These are phyloP conservation scores for Pasiphila rectangulata DNA, from an alignment of 2,888 invertebrate species.

Conservation along the genomic window DNA sequence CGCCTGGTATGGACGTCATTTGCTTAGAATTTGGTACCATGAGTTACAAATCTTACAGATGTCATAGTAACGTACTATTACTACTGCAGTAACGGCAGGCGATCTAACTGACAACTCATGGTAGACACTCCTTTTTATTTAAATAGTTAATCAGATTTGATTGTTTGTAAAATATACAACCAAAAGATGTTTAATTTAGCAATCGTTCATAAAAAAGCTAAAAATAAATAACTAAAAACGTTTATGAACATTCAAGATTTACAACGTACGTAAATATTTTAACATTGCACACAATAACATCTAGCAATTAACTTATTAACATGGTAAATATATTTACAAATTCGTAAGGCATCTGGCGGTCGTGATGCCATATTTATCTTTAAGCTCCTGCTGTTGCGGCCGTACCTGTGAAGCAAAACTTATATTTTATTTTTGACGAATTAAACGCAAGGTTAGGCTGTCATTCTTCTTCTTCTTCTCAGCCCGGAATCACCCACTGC, in stretches of 20 bases:
- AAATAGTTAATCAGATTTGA: background rate
- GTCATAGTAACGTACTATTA: no score
- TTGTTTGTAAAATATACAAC: background rate
- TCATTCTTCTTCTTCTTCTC: no score
- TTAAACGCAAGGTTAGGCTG: no score
- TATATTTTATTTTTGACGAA: no score
- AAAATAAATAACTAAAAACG: constrained; percentile 6
- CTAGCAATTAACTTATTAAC: constrained; percentile 36
- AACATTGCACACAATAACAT: constrained; percentile 39
- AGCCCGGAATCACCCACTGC: no score
- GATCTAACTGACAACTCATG: no score
- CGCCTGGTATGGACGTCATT: no score
- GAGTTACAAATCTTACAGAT: no score
- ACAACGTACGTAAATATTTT: constrained; percentile 23
- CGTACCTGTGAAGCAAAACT: constrained; percentile 10
- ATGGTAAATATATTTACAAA: constrained; percentile 47
- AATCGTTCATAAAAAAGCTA: background rate
- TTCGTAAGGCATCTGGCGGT: constrained; percentile 45
- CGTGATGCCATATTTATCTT: constrained; percentile 9
- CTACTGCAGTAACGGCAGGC: no score
- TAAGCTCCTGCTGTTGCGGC: background rate
- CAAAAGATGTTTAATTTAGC: no score
- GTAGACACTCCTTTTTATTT: no score
- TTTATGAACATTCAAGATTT: constrained; percentile 7
- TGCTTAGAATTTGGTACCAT: no score